Evolutionary conservation across 2,113 vertebrate species (phyloP), one percentile per base, ranked within the genome.

Genomic region (Pipra filicauda): DNA sequence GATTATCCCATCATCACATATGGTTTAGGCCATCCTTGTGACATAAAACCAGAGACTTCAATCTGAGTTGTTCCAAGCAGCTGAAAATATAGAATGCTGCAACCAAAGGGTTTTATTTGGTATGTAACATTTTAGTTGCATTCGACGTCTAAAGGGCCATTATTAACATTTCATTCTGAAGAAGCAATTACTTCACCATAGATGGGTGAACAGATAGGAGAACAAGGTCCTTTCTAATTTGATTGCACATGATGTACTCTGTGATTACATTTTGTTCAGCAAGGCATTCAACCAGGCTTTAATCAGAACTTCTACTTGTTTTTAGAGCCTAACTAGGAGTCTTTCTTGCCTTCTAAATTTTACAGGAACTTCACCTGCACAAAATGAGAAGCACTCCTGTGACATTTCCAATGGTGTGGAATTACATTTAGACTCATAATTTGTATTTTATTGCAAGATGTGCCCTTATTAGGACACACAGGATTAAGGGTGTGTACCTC

Each of bases 141-240:
- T 81, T 76, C 24, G 23, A 73, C 86, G 67, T 26, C 81, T 74
- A 39, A 74, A 91, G 52, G 64, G 26, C 35, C 77, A 71, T 59
- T 85, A 74, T 78, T 81, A 91, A 84, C 51, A 64, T 89, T 70
- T 89, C 46, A 16, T 89, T 86, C 80, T 89, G 54, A 89, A 86
- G 69, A 91, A 94, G 51, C 73, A 81, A 91, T 89, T 96, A 96
- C 71, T 91, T 44, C 61, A 87, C 48, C 39, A 39, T 27, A 87
- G 73, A 87, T 77, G 37, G 39, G 39, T 71, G 61, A 91, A 31
- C 61, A 89, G 80, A 85, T 24, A 75, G 52, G 27, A 89, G 77
- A 93, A 78, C 52, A 74, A 87, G 35, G 65, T 82, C 77, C 37
- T 69, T 81, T 66, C 49, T 71, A 59, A 81, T 89, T 78, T 87